These are phyloP conservation scores for Siniperca undulata DNA, from an alignment of 2,797 vertebrate genomes.

Conservation along the genomic window DNA sequence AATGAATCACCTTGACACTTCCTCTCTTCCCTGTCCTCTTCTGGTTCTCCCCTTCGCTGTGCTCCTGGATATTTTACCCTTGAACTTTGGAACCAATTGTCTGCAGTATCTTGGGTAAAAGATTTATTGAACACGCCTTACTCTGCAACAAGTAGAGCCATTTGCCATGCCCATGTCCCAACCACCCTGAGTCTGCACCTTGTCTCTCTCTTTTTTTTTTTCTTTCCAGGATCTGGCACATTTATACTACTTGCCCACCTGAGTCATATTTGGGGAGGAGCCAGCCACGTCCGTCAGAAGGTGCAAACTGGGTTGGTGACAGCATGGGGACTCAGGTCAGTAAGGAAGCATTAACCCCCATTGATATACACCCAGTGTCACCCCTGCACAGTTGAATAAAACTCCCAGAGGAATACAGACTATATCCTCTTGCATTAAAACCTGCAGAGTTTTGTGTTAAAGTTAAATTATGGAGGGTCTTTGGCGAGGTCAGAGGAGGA, in stretches of 20 bases:
- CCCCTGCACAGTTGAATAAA: slow-evolving; percentile 9
- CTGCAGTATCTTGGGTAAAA: slow-evolving; percentile 82
- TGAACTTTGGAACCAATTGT: slow-evolving; percentile 88
- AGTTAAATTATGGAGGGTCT: slow-evolving; percentile 30
- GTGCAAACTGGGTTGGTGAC: slow-evolving; percentile 88
- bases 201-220: background rate
- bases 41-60: slow-evolving; percentile 43
- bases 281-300: slow-evolving; percentile 81
- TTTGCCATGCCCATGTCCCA: slow-evolving; percentile 45
- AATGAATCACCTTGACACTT: slow-evolving; percentile 61
- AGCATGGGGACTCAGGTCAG: slow-evolving; percentile 87
- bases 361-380: background rate
- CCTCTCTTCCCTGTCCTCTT: slow-evolving; percentile 50
- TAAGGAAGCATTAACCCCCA: background rate
- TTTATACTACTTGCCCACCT: slow-evolving; percentile 88
- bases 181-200: slow-evolving; percentile 19
- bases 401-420: slow-evolving; percentile 1
- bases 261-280: slow-evolving; percentile 86
- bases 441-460: slow-evolving; percentile 6
- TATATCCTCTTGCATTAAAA: background rate
- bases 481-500: slow-evolving; percentile 55
- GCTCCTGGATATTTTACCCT: slow-evolving; percentile 76
- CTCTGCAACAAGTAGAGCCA: slow-evolving; percentile 50
- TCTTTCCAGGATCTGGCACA: slow-evolving; percentile 83
- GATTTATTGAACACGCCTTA: slow-evolving; percentile 85